A percentile compares a stretch with the other conserved stretches of the same genome.
Evolutionary conservation across 2,797 vertebrate species (phyloP).

Genomic region (Lateolabrax maculatus): DNA sequence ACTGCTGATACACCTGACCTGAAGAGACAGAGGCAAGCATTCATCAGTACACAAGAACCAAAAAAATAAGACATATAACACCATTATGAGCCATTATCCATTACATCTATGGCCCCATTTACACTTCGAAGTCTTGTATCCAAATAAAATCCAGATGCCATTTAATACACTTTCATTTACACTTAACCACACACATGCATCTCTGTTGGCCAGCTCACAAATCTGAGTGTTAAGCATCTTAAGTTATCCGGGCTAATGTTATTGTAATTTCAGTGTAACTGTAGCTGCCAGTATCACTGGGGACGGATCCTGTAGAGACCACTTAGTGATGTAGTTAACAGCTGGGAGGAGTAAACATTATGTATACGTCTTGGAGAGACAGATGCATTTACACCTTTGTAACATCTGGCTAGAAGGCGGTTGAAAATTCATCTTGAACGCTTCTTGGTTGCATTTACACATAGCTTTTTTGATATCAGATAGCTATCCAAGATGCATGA

Average conservation of each 20-base stretch:
- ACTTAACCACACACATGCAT: not conserved
- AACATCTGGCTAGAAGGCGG: not conserved
- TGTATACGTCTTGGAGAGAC: not conserved
- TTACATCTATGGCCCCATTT: not conserved
- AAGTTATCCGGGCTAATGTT: not conserved
- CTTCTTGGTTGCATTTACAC: not conserved
- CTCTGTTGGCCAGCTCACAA: not conserved
- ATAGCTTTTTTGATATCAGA: not conserved
- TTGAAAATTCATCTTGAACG: not conserved
- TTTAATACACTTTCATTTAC: not conserved
- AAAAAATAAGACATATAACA: not conserved
- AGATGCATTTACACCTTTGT: constrained; percentile 4
- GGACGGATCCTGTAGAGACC: not conserved
- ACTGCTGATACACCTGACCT: constrained; percentile 98
- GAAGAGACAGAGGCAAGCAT: constrained; percentile 39
- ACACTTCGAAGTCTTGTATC: not conserved
- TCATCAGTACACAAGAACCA: constrained; percentile 5
- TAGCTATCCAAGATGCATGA: not conserved
- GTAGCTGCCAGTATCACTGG: not conserved
- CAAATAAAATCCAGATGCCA: not conserved
- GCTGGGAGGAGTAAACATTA: not conserved
- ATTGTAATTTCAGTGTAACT: not conserved
- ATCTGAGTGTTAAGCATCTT: not conserved
- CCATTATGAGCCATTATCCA: not conserved
- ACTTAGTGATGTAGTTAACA: not conserved